Percentiles rank a stretch among this genome's conserved stretches.
These are phyloP conservation scores for Pogoniulus pusillus DNA, from an alignment of 2,797 vertebrate genomes.

Conservation along the genomic window DNA sequence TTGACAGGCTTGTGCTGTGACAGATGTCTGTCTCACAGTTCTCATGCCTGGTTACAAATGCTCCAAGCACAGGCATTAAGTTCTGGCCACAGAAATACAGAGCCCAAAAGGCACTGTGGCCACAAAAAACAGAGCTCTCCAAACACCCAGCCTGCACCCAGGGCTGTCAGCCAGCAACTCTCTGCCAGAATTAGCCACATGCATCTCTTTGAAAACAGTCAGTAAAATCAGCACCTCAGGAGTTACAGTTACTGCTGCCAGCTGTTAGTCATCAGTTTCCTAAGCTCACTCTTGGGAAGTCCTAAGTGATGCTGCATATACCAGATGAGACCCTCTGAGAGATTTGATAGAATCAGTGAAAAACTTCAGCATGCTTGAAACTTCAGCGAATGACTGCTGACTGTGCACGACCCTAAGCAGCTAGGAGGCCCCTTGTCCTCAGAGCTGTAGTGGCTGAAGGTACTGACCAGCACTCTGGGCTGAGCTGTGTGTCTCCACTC, in stretches of 20 bases:
- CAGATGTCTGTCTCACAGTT: background rate
- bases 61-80: background rate
- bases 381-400: background rate
- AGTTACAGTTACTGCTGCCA: background rate
- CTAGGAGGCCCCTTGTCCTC: background rate
- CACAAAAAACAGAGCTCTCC: fast-evolving
- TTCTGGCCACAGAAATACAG: background rate
- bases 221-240: background rate
- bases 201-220: background rate
- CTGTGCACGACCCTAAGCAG: background rate
- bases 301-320: fast-evolving
- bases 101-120: background rate
- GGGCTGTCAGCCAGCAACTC: background rate
- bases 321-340: background rate
- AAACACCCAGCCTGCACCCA: background rate
- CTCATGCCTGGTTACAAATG: background rate
- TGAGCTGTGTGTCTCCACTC: background rate
- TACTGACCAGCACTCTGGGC: too few species aligned
- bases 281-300: background rate
- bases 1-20: background rate
- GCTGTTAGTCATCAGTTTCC: background rate
- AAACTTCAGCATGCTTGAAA: background rate
- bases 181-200: background rate
- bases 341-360: background rate
- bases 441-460: background rate